Percentiles rank a stretch among this genome's conserved stretches.
These are phyloP conservation scores for Stegana nigrithorax DNA, from an alignment of 2,888 invertebrate genomes.

Conservation along the genomic window DNA sequence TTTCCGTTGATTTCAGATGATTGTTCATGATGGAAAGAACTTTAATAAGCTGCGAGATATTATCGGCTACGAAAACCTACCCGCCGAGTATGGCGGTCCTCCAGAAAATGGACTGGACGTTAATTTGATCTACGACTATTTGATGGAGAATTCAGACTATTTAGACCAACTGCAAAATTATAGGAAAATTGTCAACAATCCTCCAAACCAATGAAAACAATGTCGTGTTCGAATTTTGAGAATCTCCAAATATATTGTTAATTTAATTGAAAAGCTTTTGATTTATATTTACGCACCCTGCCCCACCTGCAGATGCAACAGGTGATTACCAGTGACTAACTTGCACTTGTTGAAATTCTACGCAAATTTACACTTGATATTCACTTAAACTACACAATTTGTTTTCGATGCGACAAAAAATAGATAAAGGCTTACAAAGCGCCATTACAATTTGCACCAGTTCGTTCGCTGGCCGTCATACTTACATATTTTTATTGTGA, in stretches of 20 bases:
- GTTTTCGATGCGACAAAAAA: too few species aligned
- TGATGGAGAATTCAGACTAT: constrained; percentile 52
- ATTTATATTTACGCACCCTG: background rate
- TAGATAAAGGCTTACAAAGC: too few species aligned
- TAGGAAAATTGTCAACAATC: constrained; percentile 20
- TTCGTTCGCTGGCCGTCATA: too few species aligned
- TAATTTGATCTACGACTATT: constrained; percentile 55
- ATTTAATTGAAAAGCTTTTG: background rate
- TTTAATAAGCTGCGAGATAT: constrained; percentile 59
- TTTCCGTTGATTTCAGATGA: constrained; percentile 43
- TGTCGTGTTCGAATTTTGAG: background rate
- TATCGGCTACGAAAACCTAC: constrained; percentile 59
- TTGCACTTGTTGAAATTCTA: too few species aligned
- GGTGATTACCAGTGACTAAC: background rate
- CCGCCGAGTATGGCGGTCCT: constrained; percentile 64
- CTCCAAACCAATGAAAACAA: background rate
- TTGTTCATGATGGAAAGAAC: constrained; percentile 61
- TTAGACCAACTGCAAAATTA: constrained; percentile 56
- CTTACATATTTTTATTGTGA: too few species aligned
- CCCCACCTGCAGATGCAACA: background rate
- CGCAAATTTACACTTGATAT: too few species aligned
- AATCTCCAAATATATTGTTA: constrained; percentile 1
- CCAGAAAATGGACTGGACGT: constrained; percentile 54
- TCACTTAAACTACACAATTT: too few species aligned
- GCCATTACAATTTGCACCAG: too few species aligned